A percentile compares a stretch with the other conserved stretches of the same genome.
phyloP scores from a whole-genome alignment of 2,888 invertebrate genomes.

The Caenorhabditis sp. region DNA sequence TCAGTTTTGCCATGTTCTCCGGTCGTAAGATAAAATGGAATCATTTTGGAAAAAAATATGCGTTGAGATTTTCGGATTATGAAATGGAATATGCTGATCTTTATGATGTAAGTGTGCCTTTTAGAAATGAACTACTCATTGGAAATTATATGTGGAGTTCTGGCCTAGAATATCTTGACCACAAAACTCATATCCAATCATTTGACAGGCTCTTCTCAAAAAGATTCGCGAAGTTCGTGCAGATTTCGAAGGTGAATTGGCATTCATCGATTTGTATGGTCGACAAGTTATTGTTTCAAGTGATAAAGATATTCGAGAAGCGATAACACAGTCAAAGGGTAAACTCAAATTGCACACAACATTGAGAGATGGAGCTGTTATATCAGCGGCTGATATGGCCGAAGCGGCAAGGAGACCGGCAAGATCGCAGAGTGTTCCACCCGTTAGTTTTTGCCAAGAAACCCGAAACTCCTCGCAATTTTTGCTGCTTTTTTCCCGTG shows the following conservation, averaged over 20 bases:
- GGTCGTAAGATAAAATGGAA: constrained; percentile 65
- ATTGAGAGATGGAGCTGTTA: constrained; percentile 52
- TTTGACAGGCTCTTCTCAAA: constrained; percentile 59
- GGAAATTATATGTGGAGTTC: too few species aligned
- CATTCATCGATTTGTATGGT: constrained; percentile 65
- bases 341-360: constrained; percentile 63
- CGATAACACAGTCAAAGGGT: constrained; percentile 53
- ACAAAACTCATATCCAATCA: too few species aligned
- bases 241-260: constrained; percentile 66
- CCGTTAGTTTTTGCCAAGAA: constrained; percentile 24
- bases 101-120: constrained; percentile 55
- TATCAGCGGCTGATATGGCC: constrained; percentile 65
- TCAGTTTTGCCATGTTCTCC: constrained; percentile 65
- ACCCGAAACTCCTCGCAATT: too few species aligned
- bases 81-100: constrained; percentile 66
- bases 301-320: constrained; percentile 61
- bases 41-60: constrained; percentile 68
- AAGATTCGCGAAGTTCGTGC: constrained; percentile 61
- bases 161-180: too few species aligned
- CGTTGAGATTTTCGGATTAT: constrained; percentile 59
- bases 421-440: constrained; percentile 63
- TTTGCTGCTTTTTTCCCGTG: too few species aligned
- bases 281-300: constrained; percentile 60
- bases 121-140: not conserved
- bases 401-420: constrained; percentile 43